These are phyloP conservation scores for Stenoptilia bipunctidactyla DNA, from an alignment of 2,888 invertebrate species.

Conservation along the genomic window DNA sequence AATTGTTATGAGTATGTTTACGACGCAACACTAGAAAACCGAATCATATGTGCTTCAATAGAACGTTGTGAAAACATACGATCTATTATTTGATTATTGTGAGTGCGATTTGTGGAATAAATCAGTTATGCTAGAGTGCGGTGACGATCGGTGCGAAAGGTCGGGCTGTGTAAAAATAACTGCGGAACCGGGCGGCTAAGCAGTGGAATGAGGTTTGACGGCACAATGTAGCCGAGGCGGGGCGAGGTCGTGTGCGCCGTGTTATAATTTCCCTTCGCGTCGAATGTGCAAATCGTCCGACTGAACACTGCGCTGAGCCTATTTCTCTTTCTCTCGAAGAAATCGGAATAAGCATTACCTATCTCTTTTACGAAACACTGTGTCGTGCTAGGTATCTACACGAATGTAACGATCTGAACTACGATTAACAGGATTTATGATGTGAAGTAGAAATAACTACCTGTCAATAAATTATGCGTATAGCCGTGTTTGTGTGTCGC, in stretches of 20 bases:
- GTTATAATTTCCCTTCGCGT: conserved; percentile 68
- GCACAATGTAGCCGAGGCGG: conserved; percentile 68
- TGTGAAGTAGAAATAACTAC: too few species aligned
- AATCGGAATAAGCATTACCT: conserved; percentile 32
- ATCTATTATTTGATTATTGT: conserved; percentile 24
- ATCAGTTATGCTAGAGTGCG: conserved; percentile 51
- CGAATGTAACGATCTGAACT: too few species aligned
- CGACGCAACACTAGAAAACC: conserved; percentile 18
- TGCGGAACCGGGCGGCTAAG: conserved; percentile 68
- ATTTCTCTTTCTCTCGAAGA: conserved; percentile 57
- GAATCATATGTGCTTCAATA: conserved; percentile 25
- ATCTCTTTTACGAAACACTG: conserved; percentile 31
- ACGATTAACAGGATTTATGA: too few species aligned
- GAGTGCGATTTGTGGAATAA: conserved; percentile 50
- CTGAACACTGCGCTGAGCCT: conserved; percentile 51
- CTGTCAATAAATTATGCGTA: too few species aligned
- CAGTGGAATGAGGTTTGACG: conserved; percentile 70
- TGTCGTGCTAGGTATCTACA: too few species aligned
- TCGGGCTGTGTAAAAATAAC: conserved; percentile 71
- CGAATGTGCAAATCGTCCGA: conserved; percentile 62
- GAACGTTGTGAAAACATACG: conserved; percentile 28
- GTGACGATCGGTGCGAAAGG: conserved; percentile 70
- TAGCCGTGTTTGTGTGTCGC: too few species aligned
- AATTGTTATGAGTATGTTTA: conserved; percentile 23
- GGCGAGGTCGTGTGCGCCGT: conserved; percentile 67